Percentiles rank a stretch among this genome's conserved stretches.
Evolutionary conservation across 2,113 vertebrate genomes (phyloP).

Genomic region (Caretta caretta): DNA sequence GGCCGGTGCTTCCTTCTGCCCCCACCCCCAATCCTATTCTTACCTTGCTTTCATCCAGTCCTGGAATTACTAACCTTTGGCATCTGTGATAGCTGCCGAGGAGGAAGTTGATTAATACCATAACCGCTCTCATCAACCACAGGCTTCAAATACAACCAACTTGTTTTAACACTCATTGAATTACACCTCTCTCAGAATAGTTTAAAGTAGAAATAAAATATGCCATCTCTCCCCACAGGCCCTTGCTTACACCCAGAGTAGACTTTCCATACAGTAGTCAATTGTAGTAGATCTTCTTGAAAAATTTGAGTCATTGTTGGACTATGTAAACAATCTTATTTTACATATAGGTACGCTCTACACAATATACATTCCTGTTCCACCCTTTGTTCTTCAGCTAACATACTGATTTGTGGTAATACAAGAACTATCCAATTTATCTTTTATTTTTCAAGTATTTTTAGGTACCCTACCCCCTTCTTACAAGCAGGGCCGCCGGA

Average conservation of each 20-base stretch:
- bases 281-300: slow-evolving; percentile 48
- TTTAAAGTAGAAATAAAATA: not conserved
- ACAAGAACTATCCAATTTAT: not conserved
- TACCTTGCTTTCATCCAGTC: not conserved
- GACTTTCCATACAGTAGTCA: not conserved
- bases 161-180: not conserved
- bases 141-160: not conserved
- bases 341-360: not conserved
- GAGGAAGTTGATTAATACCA: not conserved
- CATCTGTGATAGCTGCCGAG: not conserved
- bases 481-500: not conserved
- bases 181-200: not conserved
- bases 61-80: not conserved
- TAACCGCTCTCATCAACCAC: not conserved
- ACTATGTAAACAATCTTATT: slow-evolving; percentile 32
- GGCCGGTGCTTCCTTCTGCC: not conserved
- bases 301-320: slow-evolving; percentile 8
- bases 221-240: not conserved
- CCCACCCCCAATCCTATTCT: not conserved
- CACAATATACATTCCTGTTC: not conserved
- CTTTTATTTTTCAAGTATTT: not conserved
- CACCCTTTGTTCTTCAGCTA: not conserved
- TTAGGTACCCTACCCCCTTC: not conserved
- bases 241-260: not conserved
- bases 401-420: not conserved